Percentiles rank a stretch among this genome's conserved stretches.
phyloP scores from a whole-genome alignment of 2,888 invertebrate genomes.

The Epicampocera succincta region DNA sequence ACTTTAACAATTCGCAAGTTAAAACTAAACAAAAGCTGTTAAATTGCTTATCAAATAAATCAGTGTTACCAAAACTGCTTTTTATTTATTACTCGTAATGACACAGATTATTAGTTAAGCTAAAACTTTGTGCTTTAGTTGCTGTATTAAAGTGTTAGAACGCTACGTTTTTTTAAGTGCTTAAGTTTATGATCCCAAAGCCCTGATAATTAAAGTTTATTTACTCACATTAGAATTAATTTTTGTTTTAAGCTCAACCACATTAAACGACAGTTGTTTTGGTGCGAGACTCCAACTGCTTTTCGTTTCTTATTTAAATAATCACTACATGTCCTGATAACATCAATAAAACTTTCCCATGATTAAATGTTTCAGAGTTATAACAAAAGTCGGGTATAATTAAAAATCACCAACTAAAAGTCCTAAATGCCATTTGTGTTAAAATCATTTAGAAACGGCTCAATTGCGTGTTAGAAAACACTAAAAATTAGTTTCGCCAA shows the following conservation, averaged over 20 bases:
- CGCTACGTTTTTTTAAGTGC: neutral
- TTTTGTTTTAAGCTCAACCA: neutral
- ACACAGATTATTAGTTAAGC: too few relatives aligned
- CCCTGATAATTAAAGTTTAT: too few relatives aligned
- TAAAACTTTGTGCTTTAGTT: too few relatives aligned
- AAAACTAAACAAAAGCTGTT: too few relatives aligned
- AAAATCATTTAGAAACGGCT: conserved; percentile 10
- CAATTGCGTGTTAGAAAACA: conserved; percentile 59
- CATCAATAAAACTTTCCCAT: conserved; percentile 13
- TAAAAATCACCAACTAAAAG: neutral
- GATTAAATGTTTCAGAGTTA: neutral
- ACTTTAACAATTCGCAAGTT: too few relatives aligned
- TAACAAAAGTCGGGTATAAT: neutral
- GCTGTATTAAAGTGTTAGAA: too few relatives aligned
- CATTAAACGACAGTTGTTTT: neutral
- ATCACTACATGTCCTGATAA: conserved; percentile 17
- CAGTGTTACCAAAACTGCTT: too few relatives aligned
- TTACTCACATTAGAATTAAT: neutral
- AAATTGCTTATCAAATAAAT: too few relatives aligned
- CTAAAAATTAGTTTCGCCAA: conserved; percentile 40
- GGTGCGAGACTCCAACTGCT: neutral
- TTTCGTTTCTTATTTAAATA: conserved; percentile 4
- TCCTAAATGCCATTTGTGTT: neutral
- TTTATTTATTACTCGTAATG: too few relatives aligned
- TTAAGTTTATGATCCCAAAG: neutral